phyloP scores from a whole-genome alignment of 2,113 vertebrate genomes.

The Zonotrichia leucophrys region DNA sequence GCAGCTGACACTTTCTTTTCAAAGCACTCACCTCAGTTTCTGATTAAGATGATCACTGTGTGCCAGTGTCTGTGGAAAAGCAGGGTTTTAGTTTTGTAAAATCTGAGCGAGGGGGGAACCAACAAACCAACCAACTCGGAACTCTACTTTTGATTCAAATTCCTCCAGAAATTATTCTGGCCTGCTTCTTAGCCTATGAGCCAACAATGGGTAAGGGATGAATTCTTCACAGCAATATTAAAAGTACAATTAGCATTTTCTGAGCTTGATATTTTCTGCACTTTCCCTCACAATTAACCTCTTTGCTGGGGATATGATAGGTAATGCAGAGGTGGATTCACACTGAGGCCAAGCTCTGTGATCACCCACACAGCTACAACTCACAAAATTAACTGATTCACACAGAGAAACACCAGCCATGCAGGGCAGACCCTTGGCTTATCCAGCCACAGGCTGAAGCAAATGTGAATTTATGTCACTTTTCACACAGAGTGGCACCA shows the following conservation, averaged over 20 bases:
- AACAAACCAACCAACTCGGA: not conserved
- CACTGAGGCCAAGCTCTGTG: not conserved
- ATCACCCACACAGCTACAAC: not conserved
- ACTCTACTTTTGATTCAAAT: not conserved
- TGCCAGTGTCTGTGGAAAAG: not conserved
- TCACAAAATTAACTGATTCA: not conserved
- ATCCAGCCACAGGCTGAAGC: not conserved
- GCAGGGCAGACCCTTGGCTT: not conserved
- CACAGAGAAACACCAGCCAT: not conserved
- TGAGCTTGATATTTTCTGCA: not conserved
- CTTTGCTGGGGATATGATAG: not conserved
- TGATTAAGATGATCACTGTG: not conserved
- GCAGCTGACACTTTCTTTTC: not conserved
- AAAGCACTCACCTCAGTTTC: not conserved
- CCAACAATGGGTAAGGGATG: not conserved
- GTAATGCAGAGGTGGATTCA: not conserved
- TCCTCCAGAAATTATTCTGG: not conserved
- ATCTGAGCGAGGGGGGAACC: fast-evolving
- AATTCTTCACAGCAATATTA: not conserved
- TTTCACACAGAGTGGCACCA: not conserved
- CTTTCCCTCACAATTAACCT: not conserved
- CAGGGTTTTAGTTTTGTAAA: not conserved
- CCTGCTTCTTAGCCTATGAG: not conserved
- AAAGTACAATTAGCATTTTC: not conserved
- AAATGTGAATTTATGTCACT: not conserved